Conservation (phyloP, 2,797 vertebrate species). For the Sebastes minor region DNA sequence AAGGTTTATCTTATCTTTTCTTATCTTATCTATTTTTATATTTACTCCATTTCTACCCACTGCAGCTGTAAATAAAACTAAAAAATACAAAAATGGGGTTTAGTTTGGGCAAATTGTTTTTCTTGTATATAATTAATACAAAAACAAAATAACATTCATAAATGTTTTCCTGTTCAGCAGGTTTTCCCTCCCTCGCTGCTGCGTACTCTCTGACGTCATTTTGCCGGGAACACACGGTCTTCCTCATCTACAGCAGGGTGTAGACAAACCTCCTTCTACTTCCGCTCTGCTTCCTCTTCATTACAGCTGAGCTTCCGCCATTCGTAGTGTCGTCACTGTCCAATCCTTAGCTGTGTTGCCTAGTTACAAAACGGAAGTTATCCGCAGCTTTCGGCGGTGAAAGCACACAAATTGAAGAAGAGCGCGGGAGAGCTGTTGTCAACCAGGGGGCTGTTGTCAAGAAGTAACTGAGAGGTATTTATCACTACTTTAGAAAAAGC, state of each 20-base stretch:
- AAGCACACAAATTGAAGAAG: constrained; percentile 57
- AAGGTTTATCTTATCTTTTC: rapidly evolving
- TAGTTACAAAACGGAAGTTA: constrained; percentile 43
- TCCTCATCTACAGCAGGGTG: background rate
- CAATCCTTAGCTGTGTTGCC: background rate
- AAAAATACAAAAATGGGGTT: too few relatives aligned
- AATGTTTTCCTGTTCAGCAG: too few relatives aligned
- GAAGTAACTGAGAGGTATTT: background rate
- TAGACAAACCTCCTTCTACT: rapidly evolving
- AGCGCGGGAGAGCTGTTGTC: constrained; percentile 79
- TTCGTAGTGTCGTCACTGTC: constrained; percentile 8
- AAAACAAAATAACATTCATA: too few relatives aligned
- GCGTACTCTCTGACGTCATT: constrained; percentile 7
- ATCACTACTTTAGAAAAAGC: background rate
- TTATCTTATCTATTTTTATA: too few relatives aligned
- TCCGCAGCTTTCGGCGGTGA: constrained; percentile 53
- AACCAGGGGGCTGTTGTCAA: background rate
- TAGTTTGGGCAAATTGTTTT: too few relatives aligned
- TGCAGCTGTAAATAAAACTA: too few relatives aligned
- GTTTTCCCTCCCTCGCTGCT: constrained; percentile 8
- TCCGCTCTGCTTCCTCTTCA: background rate
- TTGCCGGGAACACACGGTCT: constrained; percentile 33
- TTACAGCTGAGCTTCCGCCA: background rate
- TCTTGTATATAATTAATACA: too few relatives aligned
- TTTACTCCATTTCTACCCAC: too few relatives aligned